phyloP scores from a whole-genome alignment of 2,113 vertebrate species.

The human region GRCh38 chr19:47032001-47032500 shows the following conservation, averaged over 20 bases:
- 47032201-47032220: not conserved
- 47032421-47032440: not conserved
- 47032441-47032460: too few relatives aligned
- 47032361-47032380: not conserved
- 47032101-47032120: not conserved
- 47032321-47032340: slow-evolving; percentile 92
- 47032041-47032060: too few relatives aligned
- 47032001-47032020: not conserved
- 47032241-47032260: not conserved
- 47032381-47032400: slow-evolving; percentile 58
- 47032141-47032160: not conserved
- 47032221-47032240: not conserved
- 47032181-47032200: not conserved
- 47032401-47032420: accelerated
- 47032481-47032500: not conserved
- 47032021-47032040: not conserved
- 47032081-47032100: not conserved
- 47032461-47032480: not conserved
- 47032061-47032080: not conserved
- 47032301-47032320: slow-evolving; percentile 90
- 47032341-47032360: slow-evolving; percentile 93
- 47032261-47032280: slow-evolving; percentile 38
- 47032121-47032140: not conserved
- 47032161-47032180: not conserved
- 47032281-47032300: slow-evolving; percentile 80